phyloP scores from a whole-genome alignment of 1,140 invertebrate genomes.

The Aporrectodea caliginosa region DNA sequence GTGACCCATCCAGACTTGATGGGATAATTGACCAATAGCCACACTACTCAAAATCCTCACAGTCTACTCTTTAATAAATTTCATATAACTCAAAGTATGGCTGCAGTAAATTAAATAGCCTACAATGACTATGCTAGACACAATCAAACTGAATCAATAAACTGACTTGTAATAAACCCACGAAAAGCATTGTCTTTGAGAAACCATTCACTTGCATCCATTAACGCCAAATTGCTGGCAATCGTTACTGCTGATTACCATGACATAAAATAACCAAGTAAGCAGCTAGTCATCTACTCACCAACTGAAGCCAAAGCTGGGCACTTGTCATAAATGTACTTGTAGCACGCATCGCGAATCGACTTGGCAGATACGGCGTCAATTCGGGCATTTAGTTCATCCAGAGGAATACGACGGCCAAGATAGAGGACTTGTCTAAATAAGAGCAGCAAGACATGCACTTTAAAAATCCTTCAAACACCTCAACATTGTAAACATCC shows the following conservation, averaged over 20 bases:
- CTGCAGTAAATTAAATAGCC: too few relatives aligned
- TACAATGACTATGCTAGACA: neutral
- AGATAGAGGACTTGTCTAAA: constrained; percentile 19
- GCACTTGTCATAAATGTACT: constrained; percentile 91
- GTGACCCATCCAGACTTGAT: too few relatives aligned
- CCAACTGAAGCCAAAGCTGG: constrained; percentile 62
- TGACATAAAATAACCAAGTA: too few relatives aligned
- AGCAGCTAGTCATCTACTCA: too few relatives aligned
- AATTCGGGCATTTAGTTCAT: constrained; percentile 14
- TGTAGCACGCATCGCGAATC: constrained; percentile 79
- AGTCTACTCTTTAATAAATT: too few relatives aligned
- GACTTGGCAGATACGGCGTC: constrained; percentile 71
- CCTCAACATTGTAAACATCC: too few relatives aligned
- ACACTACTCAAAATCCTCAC: too few relatives aligned
- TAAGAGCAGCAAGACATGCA: too few relatives aligned
- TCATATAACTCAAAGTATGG: too few relatives aligned
- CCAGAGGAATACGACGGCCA: constrained; percentile 5
- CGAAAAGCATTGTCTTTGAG: neutral
- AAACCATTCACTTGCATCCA: neutral
- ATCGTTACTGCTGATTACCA: neutral
- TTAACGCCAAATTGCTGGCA: neutral
- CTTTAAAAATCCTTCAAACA: too few relatives aligned
- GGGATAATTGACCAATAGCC: too few relatives aligned
- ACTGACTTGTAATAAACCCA: neutral
- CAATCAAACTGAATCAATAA: neutral